Evolutionary conservation across 2,888 invertebrate genomes (phyloP).

Genomic region (Caenorhabditis doughertyi): DNA sequence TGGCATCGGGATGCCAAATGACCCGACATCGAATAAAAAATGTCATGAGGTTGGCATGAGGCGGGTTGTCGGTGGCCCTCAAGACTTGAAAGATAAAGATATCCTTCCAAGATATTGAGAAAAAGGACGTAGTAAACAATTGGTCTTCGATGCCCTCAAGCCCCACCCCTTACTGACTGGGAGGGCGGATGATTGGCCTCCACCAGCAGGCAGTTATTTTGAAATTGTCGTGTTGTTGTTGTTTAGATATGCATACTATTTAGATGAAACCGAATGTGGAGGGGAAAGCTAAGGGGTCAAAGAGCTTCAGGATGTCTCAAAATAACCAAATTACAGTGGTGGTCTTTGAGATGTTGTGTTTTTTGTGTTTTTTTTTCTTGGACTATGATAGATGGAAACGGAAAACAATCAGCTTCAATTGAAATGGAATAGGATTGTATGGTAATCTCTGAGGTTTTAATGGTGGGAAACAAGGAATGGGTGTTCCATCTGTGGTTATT

Average conservation of each 20-base stretch:
- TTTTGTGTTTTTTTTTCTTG: background rate
- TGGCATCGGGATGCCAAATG: conserved; percentile 1
- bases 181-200: conserved; percentile 50
- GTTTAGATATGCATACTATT: conserved; percentile 51
- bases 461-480: background rate
- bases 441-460: background rate
- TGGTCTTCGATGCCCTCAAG: conserved; percentile 44
- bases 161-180: conserved; percentile 12
- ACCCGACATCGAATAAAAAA: conserved; percentile 1
- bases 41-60: conserved; percentile 15
- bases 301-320: conserved; percentile 32
- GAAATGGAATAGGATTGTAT: background rate
- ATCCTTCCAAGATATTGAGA: conserved; percentile 40
- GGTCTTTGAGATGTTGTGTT: conserved; percentile 14
- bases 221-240: conserved; percentile 23
- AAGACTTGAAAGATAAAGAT: conserved; percentile 11
- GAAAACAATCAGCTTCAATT: background rate
- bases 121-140: conserved; percentile 48
- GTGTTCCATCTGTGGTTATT: too few species aligned
- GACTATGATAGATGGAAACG: background rate
- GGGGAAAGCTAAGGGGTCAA: conserved; percentile 11
- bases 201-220: too few species aligned
- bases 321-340: conserved; percentile 17
- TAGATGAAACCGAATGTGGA: background rate
- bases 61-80: conserved; percentile 1